Base-by-base conservation (phyloP, 2,888 invertebrate genomes). In the Drosophila nr. perissopoda region DNA sequence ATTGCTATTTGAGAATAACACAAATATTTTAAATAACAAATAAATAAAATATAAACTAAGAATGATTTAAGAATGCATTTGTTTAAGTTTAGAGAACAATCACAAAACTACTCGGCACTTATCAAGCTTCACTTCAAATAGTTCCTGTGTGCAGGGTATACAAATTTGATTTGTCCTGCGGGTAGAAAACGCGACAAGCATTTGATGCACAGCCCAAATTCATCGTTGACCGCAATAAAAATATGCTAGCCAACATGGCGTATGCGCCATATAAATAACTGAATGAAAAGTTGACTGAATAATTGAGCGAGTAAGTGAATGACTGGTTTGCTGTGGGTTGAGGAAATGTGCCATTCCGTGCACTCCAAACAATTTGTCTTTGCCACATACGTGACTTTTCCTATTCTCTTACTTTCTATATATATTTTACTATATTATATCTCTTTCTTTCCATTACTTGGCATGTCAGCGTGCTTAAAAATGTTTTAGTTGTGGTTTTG, bases 211-310 rank as follows among this genome's bases (percentile, higher is more conserved):
- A 72, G 63, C 76, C 56, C 59, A 56, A 76, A 86, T 83, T 73
- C 62, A 69, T 65, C 83, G 80, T 80, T 88, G 88, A 80, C 87
- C 85, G 88, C 80, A 89, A 72, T 77, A 68, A 67, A 82, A 82
- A 75, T 82, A 83, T 82, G 69, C 76, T 75, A 70, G 69, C 82
- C 71, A 63, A 73, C 78, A 73, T 80, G 80, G 65, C 88, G 78
- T 86, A 87, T 87, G 90, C 87, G 89, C 87, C 83, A 90, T 90
- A 90, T 89, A 84, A 85, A 89, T 85, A 85, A 89, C 88, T 78
- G 78, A 76, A 76, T 75, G 69, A 71, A 81, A 71, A 73, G 64
- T 40, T 45, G 74, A 74, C 73, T 57, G 59, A 48, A 38, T 70
- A 69, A 51, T 38, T 62, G 45, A 45, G 25, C 16, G 25, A 45